A percentile compares a stretch with the other conserved stretches of the same genome.
phyloP scores from a whole-genome alignment of 30 jellyfish, hydroid and myxozoan genomes.

The Hydra vulgaris region DNA sequence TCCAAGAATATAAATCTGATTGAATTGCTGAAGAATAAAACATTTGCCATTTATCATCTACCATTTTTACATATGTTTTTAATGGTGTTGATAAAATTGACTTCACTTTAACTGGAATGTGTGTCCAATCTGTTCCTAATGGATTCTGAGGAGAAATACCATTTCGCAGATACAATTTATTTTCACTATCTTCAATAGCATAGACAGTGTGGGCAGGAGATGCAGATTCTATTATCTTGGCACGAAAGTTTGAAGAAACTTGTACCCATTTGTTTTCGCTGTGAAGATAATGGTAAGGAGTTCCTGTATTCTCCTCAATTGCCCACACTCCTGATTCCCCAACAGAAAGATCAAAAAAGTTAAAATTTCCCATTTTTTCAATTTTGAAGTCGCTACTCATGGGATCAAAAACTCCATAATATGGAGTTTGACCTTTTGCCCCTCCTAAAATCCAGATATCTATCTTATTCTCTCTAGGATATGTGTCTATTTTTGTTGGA shows the following conservation, averaged over 20 bases:
- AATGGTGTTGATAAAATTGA: constrained; percentile 19
- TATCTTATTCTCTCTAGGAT: constrained; percentile 3
- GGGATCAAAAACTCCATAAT: constrained; percentile 16
- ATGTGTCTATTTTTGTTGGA: constrained; percentile 1
- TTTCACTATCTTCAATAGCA: constrained; percentile 41
- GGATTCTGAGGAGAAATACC: constrained; percentile 48
- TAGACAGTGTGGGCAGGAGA: constrained; percentile 43
- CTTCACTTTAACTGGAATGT: constrained; percentile 5
- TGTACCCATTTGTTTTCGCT: constrained; percentile 28
- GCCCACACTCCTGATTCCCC: constrained; percentile 98
- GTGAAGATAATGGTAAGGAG: constrained; percentile 3
- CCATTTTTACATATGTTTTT: constrained; percentile 7
- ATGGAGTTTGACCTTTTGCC: constrained; percentile 2
- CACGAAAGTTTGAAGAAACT: constrained; percentile 25
- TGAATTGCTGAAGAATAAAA: constrained; percentile 11
- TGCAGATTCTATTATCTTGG: constrained; percentile 71
- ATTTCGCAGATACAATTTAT: constrained; percentile 44
- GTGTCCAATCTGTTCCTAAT: constrained; percentile 56
- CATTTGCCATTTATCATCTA: constrained; percentile 20
- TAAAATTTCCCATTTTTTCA: constrained; percentile 10
- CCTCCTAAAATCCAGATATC: constrained; percentile 33
- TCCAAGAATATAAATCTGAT: constrained; percentile 14
- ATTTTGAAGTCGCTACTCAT: background rate
- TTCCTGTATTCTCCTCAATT: constrained; percentile 20
- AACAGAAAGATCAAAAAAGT: constrained; percentile 44